Base-by-base conservation (phyloP, 2,797 vertebrate species). In the Phataginus tetradactyla region DNA sequence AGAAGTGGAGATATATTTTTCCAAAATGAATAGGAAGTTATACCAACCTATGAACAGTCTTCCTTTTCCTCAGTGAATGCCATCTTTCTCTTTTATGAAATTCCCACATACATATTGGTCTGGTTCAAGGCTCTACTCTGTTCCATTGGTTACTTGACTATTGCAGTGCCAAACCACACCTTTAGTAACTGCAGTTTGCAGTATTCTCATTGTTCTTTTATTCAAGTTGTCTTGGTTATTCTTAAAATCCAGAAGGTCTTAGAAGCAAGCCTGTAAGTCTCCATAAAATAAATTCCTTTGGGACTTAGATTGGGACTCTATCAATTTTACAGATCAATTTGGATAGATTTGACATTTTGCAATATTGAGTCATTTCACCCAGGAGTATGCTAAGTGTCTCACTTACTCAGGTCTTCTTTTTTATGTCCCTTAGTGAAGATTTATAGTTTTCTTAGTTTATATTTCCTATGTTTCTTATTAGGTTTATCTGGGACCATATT, bases 191-290 rank as follows among this genome's bases (percentile, higher is more conserved):
- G 15, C 57, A 53, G 32, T 93, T 83, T 95, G 15, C 27, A 72
- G 15, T 45, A 68, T 81, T 34, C 2, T 72, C 27, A 81, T 80
- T 92, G 15, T 78, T 66, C 4, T 89, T 90, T 92, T 37, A 68
- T 14, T 63, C 59, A 86, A 85, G 71, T 79, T 53, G 51, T 49
- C 34, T 61, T 49, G 13, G 72, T 34, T 72, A 9, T 75, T 91
- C 51, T 95, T 94, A 86, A 92, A 68, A 14, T 51, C 61, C 27
- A 59, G 34, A 78, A 96, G 68, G 89, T 66, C 27, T 95, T 53
- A 91, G 74, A 85, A 51, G 32, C 49, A 85, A 86, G 20, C 2
- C 25, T 77, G 17, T 90, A 21, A 87, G 45, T 45, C 86, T 93
- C 45, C 55, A 72, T 75, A 89, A 94, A 71, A 64, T 71, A 45